These are phyloP conservation scores for Eupithecia vulgata DNA, from an alignment of 2,888 invertebrate genomes.

Conservation along the genomic window DNA sequence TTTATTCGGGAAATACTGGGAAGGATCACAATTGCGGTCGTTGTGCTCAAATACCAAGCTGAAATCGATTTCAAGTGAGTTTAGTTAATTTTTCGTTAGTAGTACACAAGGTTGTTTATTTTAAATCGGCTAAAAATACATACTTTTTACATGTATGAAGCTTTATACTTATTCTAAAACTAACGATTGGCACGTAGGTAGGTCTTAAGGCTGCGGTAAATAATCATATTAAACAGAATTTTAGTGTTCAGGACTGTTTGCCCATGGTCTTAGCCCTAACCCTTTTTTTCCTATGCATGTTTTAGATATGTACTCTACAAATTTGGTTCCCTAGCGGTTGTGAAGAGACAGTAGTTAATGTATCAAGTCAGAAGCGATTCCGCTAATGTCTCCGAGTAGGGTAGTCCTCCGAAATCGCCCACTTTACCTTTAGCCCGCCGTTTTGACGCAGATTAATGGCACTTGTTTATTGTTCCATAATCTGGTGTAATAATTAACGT, in stretches of 20 bases:
- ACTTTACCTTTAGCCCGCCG: constrained; percentile 60
- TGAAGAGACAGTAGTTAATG: constrained; percentile 60
- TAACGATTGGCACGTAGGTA: no score
- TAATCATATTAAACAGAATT: no score
- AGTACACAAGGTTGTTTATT: no score
- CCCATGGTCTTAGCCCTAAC: background rate
- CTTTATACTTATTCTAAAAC: no score
- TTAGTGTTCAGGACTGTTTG: background rate
- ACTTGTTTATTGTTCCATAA: constrained; percentile 56
- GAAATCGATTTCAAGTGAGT: background rate
- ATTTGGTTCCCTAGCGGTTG: constrained; percentile 40
- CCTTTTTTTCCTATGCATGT: background rate
- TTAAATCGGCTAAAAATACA: no score
- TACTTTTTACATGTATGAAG: no score
- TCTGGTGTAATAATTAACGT: constrained; percentile 54
- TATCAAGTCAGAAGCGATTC: constrained; percentile 68
- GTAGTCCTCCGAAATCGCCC: constrained; percentile 50
- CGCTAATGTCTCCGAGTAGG: constrained; percentile 69
- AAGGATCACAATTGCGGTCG: constrained; percentile 14
- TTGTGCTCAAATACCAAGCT: background rate
- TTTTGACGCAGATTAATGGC: constrained; percentile 72
- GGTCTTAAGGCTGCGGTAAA: no score
- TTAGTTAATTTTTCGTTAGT: no score
- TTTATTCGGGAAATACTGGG: constrained; percentile 17
- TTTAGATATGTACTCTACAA: constrained; percentile 1